A percentile compares a stretch with the other conserved stretches of the same genome.
phyloP scores from a whole-genome alignment of 2,888 invertebrate genomes.

The Unio pictorum region DNA sequence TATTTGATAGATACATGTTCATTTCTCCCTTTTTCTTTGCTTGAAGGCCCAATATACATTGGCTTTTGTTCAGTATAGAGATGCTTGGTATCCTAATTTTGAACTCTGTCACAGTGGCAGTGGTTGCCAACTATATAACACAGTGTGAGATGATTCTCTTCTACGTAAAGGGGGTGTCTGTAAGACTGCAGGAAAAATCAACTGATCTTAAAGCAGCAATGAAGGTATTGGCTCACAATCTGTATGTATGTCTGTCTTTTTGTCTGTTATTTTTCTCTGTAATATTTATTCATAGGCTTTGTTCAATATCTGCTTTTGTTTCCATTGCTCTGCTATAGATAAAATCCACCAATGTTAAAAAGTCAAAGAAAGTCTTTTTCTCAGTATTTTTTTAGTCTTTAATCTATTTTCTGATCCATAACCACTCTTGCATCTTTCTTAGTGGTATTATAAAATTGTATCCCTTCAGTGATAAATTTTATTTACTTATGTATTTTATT shows the following conservation, averaged over 20 bases:
- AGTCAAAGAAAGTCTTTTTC: too few species aligned
- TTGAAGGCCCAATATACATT: constrained; percentile 42
- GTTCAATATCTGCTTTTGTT: not conserved
- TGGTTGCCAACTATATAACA: constrained; percentile 69
- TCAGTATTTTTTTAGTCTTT: too few species aligned
- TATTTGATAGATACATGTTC: not conserved
- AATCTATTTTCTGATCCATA: too few species aligned
- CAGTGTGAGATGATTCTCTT: constrained; percentile 71
- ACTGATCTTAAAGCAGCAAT: constrained; percentile 66
- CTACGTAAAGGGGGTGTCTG: constrained; percentile 64
- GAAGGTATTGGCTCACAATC: constrained; percentile 54
- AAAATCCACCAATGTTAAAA: too few species aligned
- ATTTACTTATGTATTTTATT: too few species aligned
- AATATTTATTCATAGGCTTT: too few species aligned
- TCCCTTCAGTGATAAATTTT: too few species aligned
- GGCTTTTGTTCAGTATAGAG: constrained; percentile 59
- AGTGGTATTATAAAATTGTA: too few species aligned
- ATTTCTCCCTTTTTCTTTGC: constrained; percentile 1
- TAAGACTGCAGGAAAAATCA: constrained; percentile 67
- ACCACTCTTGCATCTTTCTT: too few species aligned
- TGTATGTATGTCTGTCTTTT: not conserved
- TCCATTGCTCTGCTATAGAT: not conserved
- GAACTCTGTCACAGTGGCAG: constrained; percentile 68
- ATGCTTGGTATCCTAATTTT: constrained; percentile 59
- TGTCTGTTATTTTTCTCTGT: not conserved